Conservation (phyloP, 2,888 invertebrate genomes). For the Cenopis cana region DNA sequence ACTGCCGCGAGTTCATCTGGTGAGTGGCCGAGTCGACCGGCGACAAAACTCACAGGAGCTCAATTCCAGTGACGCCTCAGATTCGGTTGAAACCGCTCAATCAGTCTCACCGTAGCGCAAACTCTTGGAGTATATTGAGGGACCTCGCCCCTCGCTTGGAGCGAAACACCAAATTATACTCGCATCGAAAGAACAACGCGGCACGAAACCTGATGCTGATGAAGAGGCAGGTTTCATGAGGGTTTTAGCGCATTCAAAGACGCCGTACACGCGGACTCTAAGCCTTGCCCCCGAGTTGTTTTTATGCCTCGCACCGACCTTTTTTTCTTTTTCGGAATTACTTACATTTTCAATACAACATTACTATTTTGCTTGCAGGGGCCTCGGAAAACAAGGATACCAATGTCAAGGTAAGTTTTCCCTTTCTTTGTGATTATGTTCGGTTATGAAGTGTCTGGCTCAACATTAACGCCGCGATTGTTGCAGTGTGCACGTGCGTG, state of each 20-base stretch:
- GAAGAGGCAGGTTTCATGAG: not conserved
- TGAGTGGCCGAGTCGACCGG: conserved; percentile 82
- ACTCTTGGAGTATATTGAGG: too few species aligned
- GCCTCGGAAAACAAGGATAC: conserved; percentile 98
- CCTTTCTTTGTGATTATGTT: conserved; percentile 47
- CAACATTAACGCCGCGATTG: conserved; percentile 49
- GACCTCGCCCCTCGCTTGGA: too few species aligned
- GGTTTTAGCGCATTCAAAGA: not conserved
- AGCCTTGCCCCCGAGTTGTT: too few species aligned
- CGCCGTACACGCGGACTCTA: too few species aligned
- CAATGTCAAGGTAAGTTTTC: conserved; percentile 95
- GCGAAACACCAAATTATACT: too few species aligned
- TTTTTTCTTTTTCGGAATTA: not conserved
- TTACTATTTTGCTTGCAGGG: conserved; percentile 88
- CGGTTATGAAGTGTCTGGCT: not conserved
- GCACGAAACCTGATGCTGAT: not conserved
- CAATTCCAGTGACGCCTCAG: too few species aligned
- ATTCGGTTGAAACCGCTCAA: too few species aligned
- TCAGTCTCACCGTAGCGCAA: too few species aligned
- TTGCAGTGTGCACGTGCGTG: conserved; percentile 98
- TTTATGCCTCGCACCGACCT: too few species aligned
- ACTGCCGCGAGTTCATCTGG: conserved; percentile 99
- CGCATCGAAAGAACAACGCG: not conserved
- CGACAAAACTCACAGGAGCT: too few species aligned
- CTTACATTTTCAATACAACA: not conserved